Evolutionary conservation across 2,797 vertebrate species (phyloP), one percentile per base, ranked within the genome.

Genomic region (Apogon hyalosoma): DNA sequence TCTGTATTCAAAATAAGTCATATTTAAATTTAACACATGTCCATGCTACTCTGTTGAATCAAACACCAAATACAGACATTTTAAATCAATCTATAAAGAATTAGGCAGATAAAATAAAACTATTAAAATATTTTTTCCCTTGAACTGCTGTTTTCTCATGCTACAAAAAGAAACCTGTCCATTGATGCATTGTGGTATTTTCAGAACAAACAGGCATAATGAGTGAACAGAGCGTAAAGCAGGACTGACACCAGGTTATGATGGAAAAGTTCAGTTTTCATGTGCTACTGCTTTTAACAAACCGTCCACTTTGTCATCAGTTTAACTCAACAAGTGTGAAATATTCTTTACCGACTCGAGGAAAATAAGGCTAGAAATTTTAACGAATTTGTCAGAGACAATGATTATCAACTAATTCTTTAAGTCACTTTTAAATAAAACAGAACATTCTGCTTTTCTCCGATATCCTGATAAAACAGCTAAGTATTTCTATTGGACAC

Each of bases 341-440:
- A 60, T 55, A 63, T 54, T 36, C 1, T 51, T 63, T 15, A 28
- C 21, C 38, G 21, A 15, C 0, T 10, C 9, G 2, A 3, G 40
- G 63, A 56, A 55, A 49, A 67, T 73, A 84, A 82, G 58, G 79
- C 67, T 62, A 63, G 73, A 0, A 16, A 11, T 48, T 55, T 31
- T 7, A 50, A 56, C 43, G 2, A 16, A 42, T 41, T 50, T 43
- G 18, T 41, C 16, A 21, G 38, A 33, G 41, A 46, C 7, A 36
- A n/a, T 6, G 9, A 45, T 10, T 15, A 5, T 21, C 21, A 2
- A 14, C 7, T 31, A 10, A 55, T 33, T 5, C 6, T 5, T 47
- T 36, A 36, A n/a, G 5, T 36, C n/a, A 31, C 39, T 15, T n/a
- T 11, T 31, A 16, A 12, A 31, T 19, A 11, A 24, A 43, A 28